Evolutionary conservation across 1,140 invertebrate species (phyloP), one percentile per base, ranked within the genome.

Genomic region (Aphis craccivora): DNA sequence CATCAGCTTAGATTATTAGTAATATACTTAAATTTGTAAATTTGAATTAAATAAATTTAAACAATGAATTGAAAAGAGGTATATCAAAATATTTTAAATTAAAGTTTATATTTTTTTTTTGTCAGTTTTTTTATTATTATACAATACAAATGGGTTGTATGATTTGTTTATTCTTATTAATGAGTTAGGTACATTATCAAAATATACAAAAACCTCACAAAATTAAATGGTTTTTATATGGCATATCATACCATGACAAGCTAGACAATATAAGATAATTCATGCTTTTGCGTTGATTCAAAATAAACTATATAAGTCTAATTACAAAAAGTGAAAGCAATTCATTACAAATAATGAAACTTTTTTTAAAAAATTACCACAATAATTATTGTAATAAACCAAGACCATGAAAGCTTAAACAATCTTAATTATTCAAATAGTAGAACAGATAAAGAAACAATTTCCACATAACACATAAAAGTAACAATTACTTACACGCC

Each of bases 401-500:
- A 76, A 76, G 18, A n/a, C 14, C n/a, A n/a, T n/a, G 11, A 76
- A n/a, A 76, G 14, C 30, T 76, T 76, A n/a, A 76, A n/a, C 60
- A 76, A 53, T 18, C 60, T 67, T n/a, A n/a, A n/a, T n/a, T 76
- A n/a, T n/a, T 76, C n/a, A 60, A 60, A 76, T 76, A 76, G n/a
- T 20, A n/a, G 1, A 4, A 76, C 30, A 76, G 14, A 76, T n/a
- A n/a, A n/a, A 30, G 18, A 86, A 86, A 4, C 18, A 87, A 55
- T 35, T 43, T 89, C 9, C 48, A 23, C 20, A 22, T 4, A 83
- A 91, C 25, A 60, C 14, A 48, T 53, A 91, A 48, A n/a, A 35
- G 25, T 48, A 91, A 91, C n/a, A 92, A 84, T 51, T 83, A 92
- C 91, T 92, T 92, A 92, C 76, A 92, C 76, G 43, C 67, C 51